These are phyloP conservation scores for Morone saxatilis DNA, from an alignment of 2,113 vertebrate species.

Conservation along the genomic window DNA sequence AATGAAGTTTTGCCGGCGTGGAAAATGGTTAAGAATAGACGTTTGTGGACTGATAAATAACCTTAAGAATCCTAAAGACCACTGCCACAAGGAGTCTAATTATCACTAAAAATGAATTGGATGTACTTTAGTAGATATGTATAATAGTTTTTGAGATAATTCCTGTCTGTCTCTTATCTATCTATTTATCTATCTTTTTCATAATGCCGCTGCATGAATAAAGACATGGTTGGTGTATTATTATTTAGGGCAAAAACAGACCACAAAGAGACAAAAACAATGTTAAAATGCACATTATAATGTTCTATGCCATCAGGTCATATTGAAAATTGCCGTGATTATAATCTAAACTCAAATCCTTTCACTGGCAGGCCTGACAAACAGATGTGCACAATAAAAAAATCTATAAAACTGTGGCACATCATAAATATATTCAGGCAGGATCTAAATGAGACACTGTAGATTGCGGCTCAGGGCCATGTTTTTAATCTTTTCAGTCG, in stretches of 20 bases:
- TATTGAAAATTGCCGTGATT: slow-evolving; percentile 2
- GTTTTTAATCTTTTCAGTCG: no score
- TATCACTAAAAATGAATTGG: neutral
- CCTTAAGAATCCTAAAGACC: neutral
- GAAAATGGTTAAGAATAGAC: slow-evolving; percentile 40
- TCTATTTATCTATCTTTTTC: no score
- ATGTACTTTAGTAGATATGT: neutral
- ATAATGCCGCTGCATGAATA: neutral
- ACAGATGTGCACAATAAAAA: slow-evolving; percentile 45
- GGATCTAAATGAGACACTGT: slow-evolving; percentile 13
- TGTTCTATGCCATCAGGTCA: neutral
- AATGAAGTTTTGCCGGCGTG: slow-evolving; percentile 61
- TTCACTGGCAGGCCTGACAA: neutral
- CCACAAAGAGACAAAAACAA: neutral
- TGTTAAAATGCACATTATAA: neutral
- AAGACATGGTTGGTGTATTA: slow-evolving; percentile 20
- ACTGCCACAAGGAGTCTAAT: neutral
- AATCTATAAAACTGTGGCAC: slow-evolving; percentile 12
- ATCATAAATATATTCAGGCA: slow-evolving; percentile 26
- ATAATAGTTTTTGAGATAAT: no score
- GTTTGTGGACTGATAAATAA: slow-evolving; percentile 42
- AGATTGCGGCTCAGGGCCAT: neutral
- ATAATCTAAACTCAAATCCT: neutral
- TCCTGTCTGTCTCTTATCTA: no score
- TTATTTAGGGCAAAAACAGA: slow-evolving; percentile 26